phyloP scores from a whole-genome alignment of 2,888 invertebrate species.

The Orchestes rusci region DNA sequence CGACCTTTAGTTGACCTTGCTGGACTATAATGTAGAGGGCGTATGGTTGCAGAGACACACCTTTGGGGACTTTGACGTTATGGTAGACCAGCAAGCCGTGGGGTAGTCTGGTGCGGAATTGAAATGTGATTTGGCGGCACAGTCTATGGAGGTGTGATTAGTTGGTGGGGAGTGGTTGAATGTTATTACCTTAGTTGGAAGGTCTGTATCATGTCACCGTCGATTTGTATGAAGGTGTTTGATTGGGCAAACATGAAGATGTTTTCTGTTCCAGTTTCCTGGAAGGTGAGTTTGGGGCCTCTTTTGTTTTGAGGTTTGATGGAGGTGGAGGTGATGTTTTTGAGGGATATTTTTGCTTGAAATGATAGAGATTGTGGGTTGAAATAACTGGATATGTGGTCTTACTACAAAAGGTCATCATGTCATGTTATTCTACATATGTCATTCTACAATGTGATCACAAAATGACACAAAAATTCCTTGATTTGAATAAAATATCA shows the following conservation, averaged over 20 bases:
- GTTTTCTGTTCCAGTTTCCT: constrained; percentile 74
- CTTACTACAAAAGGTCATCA: no score
- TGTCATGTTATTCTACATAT: no score
- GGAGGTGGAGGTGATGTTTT: no score
- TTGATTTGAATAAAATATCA: no score
- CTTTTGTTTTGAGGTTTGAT: constrained; percentile 67
- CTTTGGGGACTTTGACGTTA: constrained; percentile 80
- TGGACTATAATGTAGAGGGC: constrained; percentile 87
- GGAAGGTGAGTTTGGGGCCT: constrained; percentile 75
- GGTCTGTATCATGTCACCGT: constrained; percentile 82
- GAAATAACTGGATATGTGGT: no score
- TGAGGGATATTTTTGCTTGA: no score
- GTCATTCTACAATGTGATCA: no score
- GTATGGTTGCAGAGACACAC: constrained; percentile 73
- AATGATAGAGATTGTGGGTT: no score
- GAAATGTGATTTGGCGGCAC: constrained; percentile 82
- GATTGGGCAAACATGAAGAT: constrained; percentile 91
- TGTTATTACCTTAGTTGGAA: constrained; percentile 91
- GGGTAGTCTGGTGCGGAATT: constrained; percentile 79
- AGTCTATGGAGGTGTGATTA: constrained; percentile 51
- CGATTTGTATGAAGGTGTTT: constrained; percentile 84
- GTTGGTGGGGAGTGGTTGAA: no score
- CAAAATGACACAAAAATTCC: no score
- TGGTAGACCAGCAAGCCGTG: constrained; percentile 86
- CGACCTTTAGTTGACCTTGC: constrained; percentile 85